Base-by-base conservation (phyloP, 1,140 invertebrate genomes). In the Coenobita brevimanus region DNA sequence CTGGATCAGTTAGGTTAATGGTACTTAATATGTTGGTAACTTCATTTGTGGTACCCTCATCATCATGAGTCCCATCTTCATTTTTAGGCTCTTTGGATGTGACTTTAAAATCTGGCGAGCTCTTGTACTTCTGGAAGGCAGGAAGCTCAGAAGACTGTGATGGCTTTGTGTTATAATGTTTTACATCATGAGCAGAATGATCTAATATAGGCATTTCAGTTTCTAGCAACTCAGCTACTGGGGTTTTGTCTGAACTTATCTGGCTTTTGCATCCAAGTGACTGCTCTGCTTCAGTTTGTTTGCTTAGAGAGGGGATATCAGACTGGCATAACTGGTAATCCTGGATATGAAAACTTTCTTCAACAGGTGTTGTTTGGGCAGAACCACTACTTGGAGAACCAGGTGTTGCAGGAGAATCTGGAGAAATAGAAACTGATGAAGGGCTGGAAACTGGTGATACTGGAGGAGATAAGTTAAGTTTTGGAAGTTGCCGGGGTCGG, bases 351-450 rank as follows among this genome's bases (percentile, higher is more conserved):
- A 27, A 30, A 79, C 38, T 50, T 64, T 85, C 82, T 73, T 85
- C 89, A 21, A 67, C 71, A 1, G 82, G 82, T 57, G 88, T 89
- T 38, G 36, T 36, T 21, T 85, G 76, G 46, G 73, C 82, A 30
- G 89, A 86, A 24, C 75, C 57, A 73, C 41, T 54, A 38, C 62
- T 73, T 46, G 69, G 64, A 30, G 67, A 50, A 24, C 75, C 78
- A 33, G 88, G 88, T n/a, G 85, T 87, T 46, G 85, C 85, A 38
- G 85, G 85, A 13, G 88, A 89, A 71, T 89, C 88, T 73, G 81
- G 81, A 60, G 88, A 83, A 13, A 87, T 87, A 8, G 85, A 87
- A 17, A 87, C 79, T 33, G 87, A 82, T 30, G 82, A 89, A 62
- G 89, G 82, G 27, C 64, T 69, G 21, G 89, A 78, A 8, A 85